phyloP scores from a whole-genome alignment of 2,113 vertebrate genomes.

The Laterallus jamaicensis region DNA sequence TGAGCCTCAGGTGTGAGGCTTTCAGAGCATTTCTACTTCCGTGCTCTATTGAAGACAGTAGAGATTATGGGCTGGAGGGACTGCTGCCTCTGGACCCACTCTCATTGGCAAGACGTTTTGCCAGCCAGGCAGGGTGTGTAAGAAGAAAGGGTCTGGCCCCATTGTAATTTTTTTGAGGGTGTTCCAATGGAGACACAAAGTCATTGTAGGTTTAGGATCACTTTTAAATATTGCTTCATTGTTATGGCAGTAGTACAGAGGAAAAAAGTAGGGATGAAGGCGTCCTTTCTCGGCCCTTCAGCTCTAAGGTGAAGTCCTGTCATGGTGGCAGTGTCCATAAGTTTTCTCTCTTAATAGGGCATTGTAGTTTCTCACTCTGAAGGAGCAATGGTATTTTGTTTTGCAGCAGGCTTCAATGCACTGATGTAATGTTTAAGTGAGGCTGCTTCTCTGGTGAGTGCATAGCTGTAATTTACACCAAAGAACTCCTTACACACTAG shows the following conservation, averaged over 20 bases:
- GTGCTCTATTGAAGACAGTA: no score
- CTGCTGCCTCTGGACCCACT: fast-evolving
- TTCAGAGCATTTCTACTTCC: background rate
- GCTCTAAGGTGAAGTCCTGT: background rate
- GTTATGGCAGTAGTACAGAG: background rate
- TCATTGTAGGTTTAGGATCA: background rate
- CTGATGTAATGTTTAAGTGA: background rate
- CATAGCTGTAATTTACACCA: background rate
- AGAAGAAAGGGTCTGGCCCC: background rate
- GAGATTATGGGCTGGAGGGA: background rate
- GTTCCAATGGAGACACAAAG: background rate
- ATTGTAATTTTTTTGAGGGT: background rate
- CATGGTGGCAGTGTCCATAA: background rate
- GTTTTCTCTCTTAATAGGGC: background rate
- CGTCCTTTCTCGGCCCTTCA: background rate
- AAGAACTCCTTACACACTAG: background rate
- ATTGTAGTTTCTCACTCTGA: background rate
- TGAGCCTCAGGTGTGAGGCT: background rate
- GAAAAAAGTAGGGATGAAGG: background rate
- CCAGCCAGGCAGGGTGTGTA: background rate
- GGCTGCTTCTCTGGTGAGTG: background rate
- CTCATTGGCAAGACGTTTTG: background rate
- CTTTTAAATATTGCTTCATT: background rate
- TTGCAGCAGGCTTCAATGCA: background rate
- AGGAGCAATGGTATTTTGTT: background rate